Evolutionary conservation across 2,797 vertebrate species (phyloP), one percentile per base, ranked within the genome.

Genomic region (Bradypodion pumilum): DNA sequence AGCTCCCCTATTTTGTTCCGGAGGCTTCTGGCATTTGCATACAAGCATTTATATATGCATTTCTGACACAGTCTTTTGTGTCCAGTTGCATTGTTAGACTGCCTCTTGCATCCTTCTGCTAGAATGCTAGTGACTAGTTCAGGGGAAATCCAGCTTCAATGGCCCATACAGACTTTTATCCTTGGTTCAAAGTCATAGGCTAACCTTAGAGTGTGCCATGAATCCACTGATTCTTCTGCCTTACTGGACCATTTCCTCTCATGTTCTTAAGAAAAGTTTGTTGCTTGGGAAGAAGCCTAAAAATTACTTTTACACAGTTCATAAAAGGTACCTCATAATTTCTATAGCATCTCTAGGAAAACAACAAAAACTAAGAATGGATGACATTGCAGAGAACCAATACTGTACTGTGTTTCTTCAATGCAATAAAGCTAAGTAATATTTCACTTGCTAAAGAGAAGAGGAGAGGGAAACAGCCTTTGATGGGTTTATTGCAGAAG

Each of bases 401-500:
- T 70, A 83, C 49, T 16, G 80, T 70, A 83, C 49, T 16, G 80
- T 32, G 35, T 80, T 13, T 76, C 42, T 56, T 32, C 49, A 32
- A 82, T 56, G 37, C 13, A 68, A 25, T 13, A 44, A 37, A 1
- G 77, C 32, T 37, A 87, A 56, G 27, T 46, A 88, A 81, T 83
- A 29, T 75, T n/a, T 59, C 0, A 0, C 1, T 87, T 86, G 37
- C 86, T 83, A 85, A 74, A 87, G 79, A 40, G 73, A 23, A 63
- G 27, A 1, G 37, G 73, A 29, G 73, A 19, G 52, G 7, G 89
- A 1, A 10, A n/a, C 25, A 73, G 8, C 27, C 65, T 63, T 77
- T 72, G 74, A 83, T 49, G 69, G 88, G 82, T 74, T 85, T 66
- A 75, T 85, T 84, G 80, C 74, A 91, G n/a, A 87, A 86, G 21